phyloP scores from a whole-genome alignment of 2,888 invertebrate species.

The Drosophila borborema region DNA sequence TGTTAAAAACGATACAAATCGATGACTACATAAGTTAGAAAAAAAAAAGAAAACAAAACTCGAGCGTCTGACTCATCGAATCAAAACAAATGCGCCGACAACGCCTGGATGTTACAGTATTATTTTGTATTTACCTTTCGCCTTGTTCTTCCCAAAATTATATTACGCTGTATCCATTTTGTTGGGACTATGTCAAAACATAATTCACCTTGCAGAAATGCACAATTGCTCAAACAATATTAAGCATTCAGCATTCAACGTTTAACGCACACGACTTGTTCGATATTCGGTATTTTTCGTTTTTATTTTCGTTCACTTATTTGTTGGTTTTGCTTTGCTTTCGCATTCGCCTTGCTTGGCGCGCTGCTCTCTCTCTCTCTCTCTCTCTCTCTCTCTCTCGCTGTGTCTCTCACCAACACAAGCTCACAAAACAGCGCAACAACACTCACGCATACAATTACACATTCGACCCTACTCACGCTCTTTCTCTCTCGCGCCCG shows the following conservation, averaged over 20 bases:
- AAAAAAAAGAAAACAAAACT: conserved; percentile 4
- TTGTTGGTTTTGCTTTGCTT: conserved; percentile 81
- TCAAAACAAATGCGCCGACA: conserved; percentile 43
- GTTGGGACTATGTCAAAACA: conserved; percentile 24
- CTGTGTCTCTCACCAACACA: conserved; percentile 47
- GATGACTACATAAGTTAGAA: conserved; percentile 20
- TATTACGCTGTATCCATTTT: conserved; percentile 42
- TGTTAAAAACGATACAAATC: conserved; percentile 44
- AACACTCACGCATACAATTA: conserved; percentile 41
- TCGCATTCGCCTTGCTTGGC: conserved; percentile 71
- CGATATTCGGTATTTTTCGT: conserved; percentile 73
- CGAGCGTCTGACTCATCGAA: conserved; percentile 61
- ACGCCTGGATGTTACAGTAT: conserved; percentile 31
- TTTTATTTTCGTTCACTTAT: conserved; percentile 80
- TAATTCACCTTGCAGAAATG: conserved; percentile 37
- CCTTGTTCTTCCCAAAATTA: conserved; percentile 3
- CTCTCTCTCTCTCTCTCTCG: conserved; percentile 45
- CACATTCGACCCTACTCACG: conserved; percentile 36
- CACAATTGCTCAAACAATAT: conserved; percentile 23
- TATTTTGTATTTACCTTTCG: conserved; percentile 63
- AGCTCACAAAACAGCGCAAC: conserved; percentile 50
- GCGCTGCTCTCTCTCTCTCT: conserved; percentile 42
- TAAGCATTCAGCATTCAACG: conserved; percentile 26
- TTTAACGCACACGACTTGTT: conserved; percentile 52
- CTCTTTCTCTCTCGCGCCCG: conserved; percentile 68